Evolutionary conservation across 2,797 vertebrate species (phyloP).

Genomic region (Cyprinodon diabolis): DNA sequence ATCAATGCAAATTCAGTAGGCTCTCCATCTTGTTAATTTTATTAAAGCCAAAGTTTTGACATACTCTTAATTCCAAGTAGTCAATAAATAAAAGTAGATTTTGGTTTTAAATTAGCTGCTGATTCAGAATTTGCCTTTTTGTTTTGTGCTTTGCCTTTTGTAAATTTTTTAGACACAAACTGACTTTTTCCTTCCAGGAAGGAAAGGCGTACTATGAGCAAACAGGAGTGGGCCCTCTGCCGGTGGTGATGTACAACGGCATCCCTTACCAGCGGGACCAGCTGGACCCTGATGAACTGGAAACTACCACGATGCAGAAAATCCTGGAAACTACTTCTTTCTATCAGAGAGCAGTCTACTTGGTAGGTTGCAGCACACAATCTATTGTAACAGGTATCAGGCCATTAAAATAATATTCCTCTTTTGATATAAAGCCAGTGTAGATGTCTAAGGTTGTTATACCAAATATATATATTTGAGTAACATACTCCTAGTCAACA

Average conservation of each 20-base stretch:
- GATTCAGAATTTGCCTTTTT: background rate
- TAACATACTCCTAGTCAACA: no score
- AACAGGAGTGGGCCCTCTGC: constrained; percentile 91
- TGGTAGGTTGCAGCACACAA: constrained; percentile 82
- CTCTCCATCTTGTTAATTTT: background rate
- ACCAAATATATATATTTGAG: background rate
- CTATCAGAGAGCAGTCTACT: constrained; percentile 93
- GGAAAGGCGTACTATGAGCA: constrained; percentile 90
- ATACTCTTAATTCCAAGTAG: background rate
- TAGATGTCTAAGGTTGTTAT: background rate
- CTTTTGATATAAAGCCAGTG: background rate
- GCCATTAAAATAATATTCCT: background rate
- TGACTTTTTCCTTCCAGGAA: constrained; percentile 74
- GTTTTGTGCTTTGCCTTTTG: background rate
- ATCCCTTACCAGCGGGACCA: constrained; percentile 93
- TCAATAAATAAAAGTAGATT: background rate
- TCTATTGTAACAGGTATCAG: background rate
- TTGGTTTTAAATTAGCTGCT: background rate
- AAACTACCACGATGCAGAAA: constrained; percentile 97
- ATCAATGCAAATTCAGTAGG: background rate
- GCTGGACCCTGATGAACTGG: constrained; percentile 94
- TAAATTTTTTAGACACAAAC: background rate
- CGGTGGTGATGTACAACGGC: constrained; percentile 94
- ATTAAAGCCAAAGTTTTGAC: background rate
- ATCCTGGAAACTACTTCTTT: constrained; percentile 94